Base-by-base conservation (phyloP, 2,113 vertebrate species). In the Gobiocypris rarus region DNA sequence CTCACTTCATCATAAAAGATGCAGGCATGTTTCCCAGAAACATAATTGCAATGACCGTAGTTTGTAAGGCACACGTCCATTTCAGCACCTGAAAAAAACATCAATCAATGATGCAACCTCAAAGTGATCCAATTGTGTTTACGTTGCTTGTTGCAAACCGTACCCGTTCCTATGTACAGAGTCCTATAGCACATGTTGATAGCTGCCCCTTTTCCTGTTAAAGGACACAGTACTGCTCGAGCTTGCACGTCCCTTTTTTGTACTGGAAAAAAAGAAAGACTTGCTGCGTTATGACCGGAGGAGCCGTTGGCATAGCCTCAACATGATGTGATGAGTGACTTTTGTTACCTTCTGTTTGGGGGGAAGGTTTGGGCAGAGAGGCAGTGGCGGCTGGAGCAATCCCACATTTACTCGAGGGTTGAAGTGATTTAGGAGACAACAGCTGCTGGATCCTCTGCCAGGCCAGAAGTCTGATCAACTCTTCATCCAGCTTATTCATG, bases 11-110 rank as follows among this genome's bases (percentile, higher is more conserved):
- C 97, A 1, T 97, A 99, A 93, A 99, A 99, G 92, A 99, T 99
- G 90, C 98, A 99, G 90, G 97, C 97, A 0, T 99, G 97, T 86
- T 99, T 99, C 90, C 98, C 98, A 15, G 98, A 99, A 91, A 99
- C 94, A 38, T 96, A 99, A 93, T 97, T 99, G 93, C 98, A 99
- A 93, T 97, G 96, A 95, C 97, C 97, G 61, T 99, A 99, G 93
- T 97, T 98, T 91, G 96, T 97, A 97, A 99, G 98, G 97, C 98
- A 99, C 95, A 99, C 97, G 38, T 99, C 98, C 98, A 99, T 99
- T 94, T 99, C 98, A 89, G 97, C 98, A 95, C 98, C 98, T 99
- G 84, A 70, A 83, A 22, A 19, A 52, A 7, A 8, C 19, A 8
- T 6, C 17, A 5, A 54, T 19, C 52, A 54, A 9, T 54, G 17